Base-by-base conservation (phyloP, 1,140 invertebrate genomes). In the Riptortus pedestris region DNA sequence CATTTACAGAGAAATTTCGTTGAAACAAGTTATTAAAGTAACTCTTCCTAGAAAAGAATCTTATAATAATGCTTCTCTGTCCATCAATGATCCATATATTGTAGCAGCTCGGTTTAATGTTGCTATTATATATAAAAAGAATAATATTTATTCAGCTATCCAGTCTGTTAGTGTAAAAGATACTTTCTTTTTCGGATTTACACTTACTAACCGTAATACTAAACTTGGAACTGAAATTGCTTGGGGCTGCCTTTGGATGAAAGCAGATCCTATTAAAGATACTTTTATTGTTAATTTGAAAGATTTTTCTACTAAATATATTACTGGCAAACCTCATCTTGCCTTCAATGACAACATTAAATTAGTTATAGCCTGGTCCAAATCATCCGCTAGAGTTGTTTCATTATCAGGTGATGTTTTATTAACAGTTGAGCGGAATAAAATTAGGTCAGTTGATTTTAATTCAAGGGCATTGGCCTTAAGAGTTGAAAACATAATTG, bases 41-140 rank as follows among this genome's bases (percentile, higher is more conserved):
- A 18, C 51, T 24, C 22, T 55, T 1, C 51, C 51, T 24, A 55
- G 26, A 12, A 55, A 55, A 24, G 51, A 55, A 55, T 4, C 24
- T 3, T 55, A 55, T 26, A 24, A 55, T 12, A 55, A 55, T 55
- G 51, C 51, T 24, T 55, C 51, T 26, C 20, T 55, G 4, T 55
- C 51, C 0, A 55, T 55, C 14, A 55, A 55, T 55, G 51, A 55
- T 26, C 51, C 51, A 24, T 55, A 55, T 26, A 55, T 55, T 55
- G 51, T 55, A 14, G 51, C 24, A 24, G 51, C 51, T 24, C 51
- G 51, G 16, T 55, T 3, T 26, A 55, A 55, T 55, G 51, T 55
- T 2, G 51, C 51, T 24, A 24, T 55, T 14, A 27, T 55, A 4
- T 55, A 24, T 26, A 55, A 55, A 27, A 55, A 24, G 14, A 24